Evolutionary conservation across 2,888 invertebrate genomes (phyloP), one percentile per base, ranked within the genome.

Genomic region (Aphodius sticticus): DNA sequence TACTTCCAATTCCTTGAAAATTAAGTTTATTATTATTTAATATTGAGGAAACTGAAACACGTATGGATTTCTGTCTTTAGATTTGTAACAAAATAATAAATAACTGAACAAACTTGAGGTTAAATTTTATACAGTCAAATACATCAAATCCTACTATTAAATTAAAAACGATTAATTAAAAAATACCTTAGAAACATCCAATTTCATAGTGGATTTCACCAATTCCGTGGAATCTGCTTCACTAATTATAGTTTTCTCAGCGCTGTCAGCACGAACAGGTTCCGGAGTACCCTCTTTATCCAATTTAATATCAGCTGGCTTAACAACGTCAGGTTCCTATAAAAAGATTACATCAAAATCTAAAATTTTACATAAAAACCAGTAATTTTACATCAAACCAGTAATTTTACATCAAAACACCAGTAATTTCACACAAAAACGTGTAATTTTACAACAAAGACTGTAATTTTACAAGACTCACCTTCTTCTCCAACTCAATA

Each of bases 201-300:
- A 72, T 53, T 82, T 82, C 6, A 53, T 35, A 75, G 74, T 77
- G 4, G 80, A 82, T 83, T 87, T 88, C 6, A 85, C 82, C 16
- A 87, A 86, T 82, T 90, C 90, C 2, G 89, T 90, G 0, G 89
- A 89, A 84, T 90, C 89, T 3, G 90, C 89, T 83, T 90, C 89
- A 69, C 89, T 89, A 74, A 89, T 89, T 16, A 90, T 86, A 6
- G 89, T 87, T 80, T 88, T 88, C 80, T 88, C 87, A 38, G 86
- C 85, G 7, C 79, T 81, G 9, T 86, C 86, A 9, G 81, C 75
- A 12, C 78, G 76, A 35, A 38, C 37, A 16, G 72, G 16, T 69
- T 80, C 80, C 74, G 84, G 84, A n/a, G 81, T 82, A 75, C 83
- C 84, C 78, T 86, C 85, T 12, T 80, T 26, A 7, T 79, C 78